phyloP scores from a whole-genome alignment of 1,140 invertebrate species.

The Euschistus heros region DNA sequence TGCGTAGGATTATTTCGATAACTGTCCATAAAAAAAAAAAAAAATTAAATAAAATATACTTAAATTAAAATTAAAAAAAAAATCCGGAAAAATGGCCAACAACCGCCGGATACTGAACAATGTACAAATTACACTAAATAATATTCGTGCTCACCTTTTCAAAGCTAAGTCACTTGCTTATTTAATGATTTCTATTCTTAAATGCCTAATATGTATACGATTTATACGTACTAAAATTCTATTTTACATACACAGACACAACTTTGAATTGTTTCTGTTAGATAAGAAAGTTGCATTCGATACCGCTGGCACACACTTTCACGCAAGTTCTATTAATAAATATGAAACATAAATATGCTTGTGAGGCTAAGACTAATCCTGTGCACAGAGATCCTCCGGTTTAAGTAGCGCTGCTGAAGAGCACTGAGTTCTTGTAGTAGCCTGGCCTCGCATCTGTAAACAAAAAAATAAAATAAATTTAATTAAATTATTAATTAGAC shows the following conservation, averaged over 20 bases:
- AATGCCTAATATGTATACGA: background rate
- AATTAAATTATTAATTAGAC: no score
- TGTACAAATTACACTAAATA: background rate
- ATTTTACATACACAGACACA: conserved; percentile 15
- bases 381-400: conserved; percentile 29
- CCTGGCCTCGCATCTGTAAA: conserved; percentile 48
- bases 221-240: conserved; percentile 1
- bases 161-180: conserved; percentile 9
- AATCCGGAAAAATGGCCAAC: background rate
- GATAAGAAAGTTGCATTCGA: background rate
- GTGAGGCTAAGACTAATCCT: conserved; percentile 2
- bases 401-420: conserved; percentile 76
- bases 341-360: conserved; percentile 16
- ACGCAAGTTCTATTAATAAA: conserved; percentile 13
- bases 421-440: conserved; percentile 76
- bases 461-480: conserved; percentile 30
- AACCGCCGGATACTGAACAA: background rate
- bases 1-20: background rate
- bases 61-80: background rate
- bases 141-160: conserved; percentile 16
- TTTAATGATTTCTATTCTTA: conserved; percentile 18
- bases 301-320: conserved; percentile 15
- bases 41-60: background rate
- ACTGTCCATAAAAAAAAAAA: background rate
- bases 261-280: conserved; percentile 12